Base-by-base conservation (phyloP, 2,797 vertebrate species). In the Merluccius polli region DNA sequence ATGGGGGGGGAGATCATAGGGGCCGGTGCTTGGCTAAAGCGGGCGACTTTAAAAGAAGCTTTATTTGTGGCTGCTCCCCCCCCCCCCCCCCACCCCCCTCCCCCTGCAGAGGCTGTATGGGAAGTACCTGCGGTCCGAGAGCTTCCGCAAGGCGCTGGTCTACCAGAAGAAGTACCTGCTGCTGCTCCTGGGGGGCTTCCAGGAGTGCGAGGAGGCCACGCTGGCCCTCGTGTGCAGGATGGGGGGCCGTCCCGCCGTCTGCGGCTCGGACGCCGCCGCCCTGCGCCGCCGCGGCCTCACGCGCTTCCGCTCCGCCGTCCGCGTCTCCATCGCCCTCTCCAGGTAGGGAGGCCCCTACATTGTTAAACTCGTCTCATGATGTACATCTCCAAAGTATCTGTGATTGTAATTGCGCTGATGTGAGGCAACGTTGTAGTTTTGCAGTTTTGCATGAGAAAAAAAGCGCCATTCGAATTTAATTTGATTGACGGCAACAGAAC, bases 81-180 rank as follows among this genome's bases (percentile, higher is more conserved):
- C 8, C 2, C 13, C 2, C 2, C 36, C 11, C 72, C 35, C 10
- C 10, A 7, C 3, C 4, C 16, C 31, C 48, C 33, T 31, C 36
- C 32, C 0, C 24, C 80, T 87, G 1, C 81, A 99, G 98, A 96
- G 95, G 86, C 93, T 98, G 86, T 99, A 99, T 70, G 95, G 96
- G 52, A 97, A 95, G 85, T 99, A 97, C 83, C 90, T 99, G 79
- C 94, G 97, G 41, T 94, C 98, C 2, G 97, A 99, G 88, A 98
- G 98, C 85, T 99, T 98, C 86, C 94, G 97, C 76, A 99, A 99
- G 87, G 96, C 98, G 9, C 95, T 99, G 44, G 93, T 99, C 85
- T 99, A 99, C 87, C 98, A 99, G 93, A 99, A 99, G 84, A 98
- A 97, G 80, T 99, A 99, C 24, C 92, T 99, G 86, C 93, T 99